Conservation (phyloP, 1,140 invertebrate genomes). For the Bombus waltoni region DNA sequence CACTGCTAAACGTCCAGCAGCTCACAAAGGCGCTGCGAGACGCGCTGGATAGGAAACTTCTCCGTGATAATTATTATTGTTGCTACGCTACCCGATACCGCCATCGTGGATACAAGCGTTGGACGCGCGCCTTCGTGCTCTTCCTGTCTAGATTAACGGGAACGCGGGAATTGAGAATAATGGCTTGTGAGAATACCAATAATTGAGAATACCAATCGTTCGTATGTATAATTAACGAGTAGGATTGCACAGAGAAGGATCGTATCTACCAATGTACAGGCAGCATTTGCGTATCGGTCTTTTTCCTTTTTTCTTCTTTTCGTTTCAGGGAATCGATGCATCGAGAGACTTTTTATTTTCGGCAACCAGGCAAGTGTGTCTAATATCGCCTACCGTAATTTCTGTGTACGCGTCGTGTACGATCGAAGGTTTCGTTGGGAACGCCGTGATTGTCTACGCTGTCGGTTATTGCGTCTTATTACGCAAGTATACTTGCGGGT, state of each 20-base stretch:
- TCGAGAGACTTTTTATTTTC: not conserved
- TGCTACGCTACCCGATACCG: conserved; percentile 32
- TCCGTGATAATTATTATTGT: conserved; percentile 57
- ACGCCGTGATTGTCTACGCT: too few species aligned
- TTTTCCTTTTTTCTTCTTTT: too few species aligned
- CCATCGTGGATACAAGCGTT: not conserved
- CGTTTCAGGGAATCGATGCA: not conserved
- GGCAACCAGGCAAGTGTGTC: not conserved
- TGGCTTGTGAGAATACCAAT: not conserved
- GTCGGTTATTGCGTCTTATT: too few species aligned
- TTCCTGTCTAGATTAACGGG: conserved; percentile 21
- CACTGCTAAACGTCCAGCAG: conserved; percentile 35
- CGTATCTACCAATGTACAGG: too few species aligned
- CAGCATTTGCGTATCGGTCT: too few species aligned
- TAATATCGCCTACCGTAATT: too few species aligned
- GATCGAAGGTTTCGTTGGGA: too few species aligned
- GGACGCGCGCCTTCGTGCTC: not conserved
- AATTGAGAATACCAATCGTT: not conserved
- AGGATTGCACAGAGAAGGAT: not conserved
- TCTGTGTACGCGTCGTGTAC: too few species aligned
- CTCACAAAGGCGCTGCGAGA: conserved; percentile 31
- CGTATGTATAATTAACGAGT: conserved; percentile 4
- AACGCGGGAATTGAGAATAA: not conserved
- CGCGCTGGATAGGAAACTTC: conserved; percentile 39
- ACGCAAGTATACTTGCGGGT: too few species aligned